Conservation (phyloP, 2,888 invertebrate genomes). For the Fragum whitleyi region DNA sequence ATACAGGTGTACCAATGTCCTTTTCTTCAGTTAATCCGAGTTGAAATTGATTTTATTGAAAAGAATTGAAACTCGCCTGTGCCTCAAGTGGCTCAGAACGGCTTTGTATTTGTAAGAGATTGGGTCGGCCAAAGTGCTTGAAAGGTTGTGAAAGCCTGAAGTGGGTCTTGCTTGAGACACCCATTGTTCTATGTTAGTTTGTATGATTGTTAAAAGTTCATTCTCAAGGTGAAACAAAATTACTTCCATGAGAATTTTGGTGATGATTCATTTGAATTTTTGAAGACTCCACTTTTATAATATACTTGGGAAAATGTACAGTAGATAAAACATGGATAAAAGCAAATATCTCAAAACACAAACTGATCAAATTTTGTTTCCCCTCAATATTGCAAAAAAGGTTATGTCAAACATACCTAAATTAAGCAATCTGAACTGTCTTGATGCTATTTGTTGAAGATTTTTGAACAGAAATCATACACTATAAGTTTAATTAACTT, state of each 20-base stretch:
- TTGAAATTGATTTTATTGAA: slow-evolving; percentile 71
- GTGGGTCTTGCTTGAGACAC: slow-evolving; percentile 56
- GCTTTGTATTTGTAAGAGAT: slow-evolving; percentile 60
- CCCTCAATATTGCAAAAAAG: too few relatives aligned
- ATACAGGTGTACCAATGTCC: slow-evolving; percentile 61
- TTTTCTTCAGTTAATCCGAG: slow-evolving; percentile 64
- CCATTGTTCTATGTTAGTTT: slow-evolving; percentile 55
- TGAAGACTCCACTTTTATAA: not conserved
- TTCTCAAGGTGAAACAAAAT: slow-evolving; percentile 30
- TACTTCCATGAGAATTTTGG: not conserved
- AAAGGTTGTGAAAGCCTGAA: slow-evolving; percentile 56
- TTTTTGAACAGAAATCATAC: too few relatives aligned
- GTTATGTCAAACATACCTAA: too few relatives aligned
- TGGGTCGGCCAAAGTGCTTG: slow-evolving; percentile 41
- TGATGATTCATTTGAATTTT: not conserved
- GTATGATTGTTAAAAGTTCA: slow-evolving; percentile 48
- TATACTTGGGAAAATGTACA: not conserved
- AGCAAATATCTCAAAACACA: too few relatives aligned
- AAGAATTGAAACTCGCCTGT: slow-evolving; percentile 65
- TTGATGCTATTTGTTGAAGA: too few relatives aligned
- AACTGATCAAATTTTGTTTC: too few relatives aligned
- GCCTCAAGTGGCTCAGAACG: slow-evolving; percentile 59
- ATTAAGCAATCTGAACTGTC: too few relatives aligned
- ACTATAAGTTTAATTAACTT: too few relatives aligned
- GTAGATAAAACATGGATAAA: too few relatives aligned